Conservation (phyloP, 2,888 invertebrate species). For the Perithous albicinctus region DNA sequence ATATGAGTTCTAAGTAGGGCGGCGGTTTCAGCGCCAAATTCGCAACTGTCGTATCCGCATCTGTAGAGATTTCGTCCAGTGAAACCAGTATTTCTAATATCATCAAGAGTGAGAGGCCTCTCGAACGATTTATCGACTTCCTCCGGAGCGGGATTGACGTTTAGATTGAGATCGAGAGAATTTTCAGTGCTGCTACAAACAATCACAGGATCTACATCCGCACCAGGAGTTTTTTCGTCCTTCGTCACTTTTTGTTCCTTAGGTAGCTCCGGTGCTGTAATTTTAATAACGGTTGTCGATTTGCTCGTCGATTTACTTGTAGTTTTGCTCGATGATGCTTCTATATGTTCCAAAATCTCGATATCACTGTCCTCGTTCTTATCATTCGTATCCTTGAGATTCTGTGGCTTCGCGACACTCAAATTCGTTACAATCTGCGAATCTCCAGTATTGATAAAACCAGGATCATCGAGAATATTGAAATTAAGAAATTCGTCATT, state of each 20-base stretch:
- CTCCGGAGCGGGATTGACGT: conserved; percentile 15
- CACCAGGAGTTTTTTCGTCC: background rate
- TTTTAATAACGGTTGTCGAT: background rate
- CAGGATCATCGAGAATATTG: conserved; percentile 78
- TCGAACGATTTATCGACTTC: conserved; percentile 37
- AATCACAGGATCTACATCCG: conserved; percentile 30
- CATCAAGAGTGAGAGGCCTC: conserved; percentile 77
- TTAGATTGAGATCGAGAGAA: conserved; percentile 51
- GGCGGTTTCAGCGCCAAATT: conserved; percentile 79
- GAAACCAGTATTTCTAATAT: conserved; percentile 81
- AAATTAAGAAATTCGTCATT: conserved; percentile 77
- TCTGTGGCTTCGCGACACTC: background rate
- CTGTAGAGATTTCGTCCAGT: conserved; percentile 85
- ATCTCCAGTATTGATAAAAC: conserved; percentile 70
- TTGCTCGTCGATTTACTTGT: too few relatives aligned
- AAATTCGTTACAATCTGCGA: background rate
- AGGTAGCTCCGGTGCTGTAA: background rate
- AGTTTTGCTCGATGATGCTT: conserved; percentile 35
- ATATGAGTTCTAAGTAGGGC: conserved; percentile 84
- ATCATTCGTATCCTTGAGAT: background rate
- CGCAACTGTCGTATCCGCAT: conserved; percentile 85
- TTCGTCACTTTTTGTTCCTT: conserved; percentile 22
- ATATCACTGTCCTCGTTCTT: conserved; percentile 80
- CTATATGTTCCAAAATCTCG: conserved; percentile 76
- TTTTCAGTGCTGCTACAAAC: conserved; percentile 64